Percentiles rank a stretch among this genome's conserved stretches.
These are phyloP conservation scores for Pheosia tremula DNA, from an alignment of 2,888 invertebrate species.

Conservation along the genomic window DNA sequence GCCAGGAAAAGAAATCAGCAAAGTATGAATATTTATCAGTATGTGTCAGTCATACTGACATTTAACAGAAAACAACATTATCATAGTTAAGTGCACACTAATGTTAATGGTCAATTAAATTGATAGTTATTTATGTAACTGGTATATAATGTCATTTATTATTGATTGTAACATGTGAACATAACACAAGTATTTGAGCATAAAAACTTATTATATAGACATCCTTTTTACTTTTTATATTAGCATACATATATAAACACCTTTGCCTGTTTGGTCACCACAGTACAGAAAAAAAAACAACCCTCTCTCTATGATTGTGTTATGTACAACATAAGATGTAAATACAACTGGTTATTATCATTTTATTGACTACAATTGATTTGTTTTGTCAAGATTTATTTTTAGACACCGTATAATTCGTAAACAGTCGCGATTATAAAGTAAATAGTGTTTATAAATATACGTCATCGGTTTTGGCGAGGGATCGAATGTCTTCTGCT, in stretches of 20 bases:
- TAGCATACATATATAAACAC: slow-evolving; percentile 24
- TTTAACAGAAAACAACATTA: no score
- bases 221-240: slow-evolving; percentile 4
- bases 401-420: slow-evolving; percentile 20
- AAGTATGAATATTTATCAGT: no score
- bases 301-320: not conserved
- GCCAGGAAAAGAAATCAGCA: no score
- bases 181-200: not conserved
- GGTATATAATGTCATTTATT: no score
- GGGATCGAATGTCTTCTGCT: slow-evolving; percentile 35
- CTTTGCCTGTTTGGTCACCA: slow-evolving; percentile 21
- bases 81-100: no score
- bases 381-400: slow-evolving; percentile 31
- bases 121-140: no score
- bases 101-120: no score
- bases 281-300: slow-evolving; percentile 17
- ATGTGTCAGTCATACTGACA: no score
- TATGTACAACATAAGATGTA: slow-evolving; percentile 21
- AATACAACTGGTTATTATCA: slow-evolving; percentile 24
- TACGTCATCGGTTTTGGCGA: slow-evolving; percentile 34
- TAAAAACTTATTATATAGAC: not conserved
- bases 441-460: slow-evolving; percentile 29
- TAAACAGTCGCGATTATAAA: slow-evolving; percentile 24
- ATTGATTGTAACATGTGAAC: no score
- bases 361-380: slow-evolving; percentile 17